These are phyloP conservation scores for Caenorhabditis sinica DNA, from an alignment of 2,888 invertebrate genomes.

Conservation along the genomic window DNA sequence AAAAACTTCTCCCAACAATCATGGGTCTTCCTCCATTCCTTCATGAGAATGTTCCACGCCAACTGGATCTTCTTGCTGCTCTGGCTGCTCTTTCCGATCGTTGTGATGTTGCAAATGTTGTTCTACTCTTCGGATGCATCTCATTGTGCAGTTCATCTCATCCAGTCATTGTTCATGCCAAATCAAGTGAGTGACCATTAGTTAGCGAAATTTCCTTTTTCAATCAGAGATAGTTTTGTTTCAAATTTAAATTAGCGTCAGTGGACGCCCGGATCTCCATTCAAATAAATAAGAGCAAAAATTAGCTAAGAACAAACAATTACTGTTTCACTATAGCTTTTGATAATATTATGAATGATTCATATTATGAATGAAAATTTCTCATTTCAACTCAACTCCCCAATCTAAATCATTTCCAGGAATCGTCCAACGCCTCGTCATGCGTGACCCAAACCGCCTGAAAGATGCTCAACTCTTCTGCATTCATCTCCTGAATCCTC, in stretches of 20 bases:
- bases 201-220: too few relatives aligned
- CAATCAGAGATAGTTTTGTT: too few relatives aligned
- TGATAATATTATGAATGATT: too few relatives aligned
- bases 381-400: too few relatives aligned
- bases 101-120: conserved; percentile 77
- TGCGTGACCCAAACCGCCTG: conserved; percentile 79
- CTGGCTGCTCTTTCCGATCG: conserved; percentile 80
- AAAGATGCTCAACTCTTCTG: conserved; percentile 78
- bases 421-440: conserved; percentile 81
- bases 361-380: too few relatives aligned
- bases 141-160: conserved; percentile 78
- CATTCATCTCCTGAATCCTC: conserved; percentile 80
- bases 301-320: too few relatives aligned
- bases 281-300: too few relatives aligned
- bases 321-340: too few relatives aligned
- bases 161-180: conserved; percentile 82
- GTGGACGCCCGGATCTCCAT: too few relatives aligned
- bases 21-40: conserved; percentile 77
- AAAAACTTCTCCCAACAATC: conserved; percentile 78
- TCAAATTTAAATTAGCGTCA: too few relatives aligned
- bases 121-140: conserved; percentile 74
- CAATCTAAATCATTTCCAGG: conserved; percentile 64
- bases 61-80: conserved; percentile 80
- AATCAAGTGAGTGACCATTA: conserved; percentile 74
- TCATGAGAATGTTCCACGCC: conserved; percentile 81